Conservation (phyloP, 2,888 invertebrate species). For the Flexamia atlantica region DNA sequence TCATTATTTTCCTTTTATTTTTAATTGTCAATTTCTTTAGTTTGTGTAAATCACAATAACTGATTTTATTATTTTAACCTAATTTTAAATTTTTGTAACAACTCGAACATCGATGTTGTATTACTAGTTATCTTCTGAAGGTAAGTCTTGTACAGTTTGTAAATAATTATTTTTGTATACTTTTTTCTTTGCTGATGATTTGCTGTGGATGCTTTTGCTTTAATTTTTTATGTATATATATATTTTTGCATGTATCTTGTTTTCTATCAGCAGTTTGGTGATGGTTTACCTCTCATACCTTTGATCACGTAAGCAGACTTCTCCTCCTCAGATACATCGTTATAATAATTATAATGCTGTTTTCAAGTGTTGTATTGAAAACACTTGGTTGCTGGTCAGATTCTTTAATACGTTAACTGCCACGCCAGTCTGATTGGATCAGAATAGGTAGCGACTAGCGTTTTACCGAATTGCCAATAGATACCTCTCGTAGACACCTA, state of each 20-base stretch:
- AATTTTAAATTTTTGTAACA: neutral
- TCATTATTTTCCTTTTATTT: neutral
- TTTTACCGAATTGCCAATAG: no score
- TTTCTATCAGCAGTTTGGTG: conserved; percentile 38
- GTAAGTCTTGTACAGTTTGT: conserved; percentile 21
- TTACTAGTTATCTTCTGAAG: neutral
- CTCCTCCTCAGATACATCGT: conserved; percentile 13
- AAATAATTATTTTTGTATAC: conserved; percentile 7
- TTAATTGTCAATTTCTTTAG: neutral
- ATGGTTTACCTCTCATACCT: neutral
- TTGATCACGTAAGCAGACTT: conserved; percentile 47
- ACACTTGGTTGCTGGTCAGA: no score
- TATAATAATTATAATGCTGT: neutral
- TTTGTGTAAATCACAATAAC: neutral
- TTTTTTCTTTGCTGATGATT: conserved; percentile 33
- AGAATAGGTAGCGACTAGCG: no score
- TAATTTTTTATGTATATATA: conserved; percentile 8
- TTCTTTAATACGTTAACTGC: no score
- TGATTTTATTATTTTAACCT: neutral
- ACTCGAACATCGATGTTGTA: neutral
- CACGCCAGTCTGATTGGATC: no score
- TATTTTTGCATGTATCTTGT: conserved; percentile 34
- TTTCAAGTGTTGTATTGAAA: no score
- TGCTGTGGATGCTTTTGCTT: conserved; percentile 47
- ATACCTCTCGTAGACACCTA: no score